Base-by-base conservation (phyloP, 2,113 vertebrate species). In the Eclectus roratus region DNA sequence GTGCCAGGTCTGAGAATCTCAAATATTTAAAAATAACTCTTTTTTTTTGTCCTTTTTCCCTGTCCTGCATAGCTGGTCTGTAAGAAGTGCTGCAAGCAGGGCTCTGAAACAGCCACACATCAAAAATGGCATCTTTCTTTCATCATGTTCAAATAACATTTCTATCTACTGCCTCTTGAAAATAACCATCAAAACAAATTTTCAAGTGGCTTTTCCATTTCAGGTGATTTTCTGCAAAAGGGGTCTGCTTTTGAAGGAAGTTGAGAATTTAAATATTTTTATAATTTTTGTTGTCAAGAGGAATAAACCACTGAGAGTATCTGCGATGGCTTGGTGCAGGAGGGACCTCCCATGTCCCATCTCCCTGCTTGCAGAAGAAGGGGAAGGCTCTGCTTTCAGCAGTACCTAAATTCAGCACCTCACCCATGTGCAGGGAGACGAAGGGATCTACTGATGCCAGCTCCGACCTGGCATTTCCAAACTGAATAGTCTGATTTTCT, bases 21-120 rank as follows among this genome's bases (percentile, higher is more conserved):
- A 39, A 83, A 58, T 89, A 88, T 64, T 93, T 90, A 81, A 69
- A 92, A 90, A 64, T 47, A 70, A 78, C 19, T 88, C n/a, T 72
- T 88, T 28, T 66, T 66, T 25, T 47, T 47, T 47, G 46, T 87
- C 33, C 56, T 77, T 66, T 87, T 69, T 28, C 35, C 58, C 55
- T 44, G 23, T 41, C 37, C 46, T 37, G 28, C 2, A 4, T 17
- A 86, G 68, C 47, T 78, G 69, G 58, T 70, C 72, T 29, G 29
- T 39, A 81, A 64, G 44, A 80, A 83, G 11, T 13, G 33, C 43
- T 83, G 49, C 61, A 63, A 70, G 83, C 41, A 80, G 21, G 8
- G 8, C 55, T 39, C 31, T 83, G 55, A 78, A 83, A 31, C 49
- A 84, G 28, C 27, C 72, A 64, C 63, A 66, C 13, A 80, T 19